These are phyloP conservation scores for Galago senegalensis DNA, from an alignment of 2,797 vertebrate species.

Conservation along the genomic window DNA sequence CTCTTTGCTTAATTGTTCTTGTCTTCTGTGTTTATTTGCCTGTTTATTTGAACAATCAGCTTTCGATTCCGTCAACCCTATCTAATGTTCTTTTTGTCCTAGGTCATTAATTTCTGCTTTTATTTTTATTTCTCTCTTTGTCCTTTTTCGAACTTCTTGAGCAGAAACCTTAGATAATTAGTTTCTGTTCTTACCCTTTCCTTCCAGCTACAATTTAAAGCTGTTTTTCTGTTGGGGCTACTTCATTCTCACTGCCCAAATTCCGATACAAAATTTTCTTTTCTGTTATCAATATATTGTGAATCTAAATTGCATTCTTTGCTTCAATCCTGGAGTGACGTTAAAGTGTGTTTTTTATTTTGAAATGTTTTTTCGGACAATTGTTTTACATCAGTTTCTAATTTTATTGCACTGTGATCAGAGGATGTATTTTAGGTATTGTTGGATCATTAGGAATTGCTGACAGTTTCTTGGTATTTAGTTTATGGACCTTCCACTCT, in stretches of 20 bases:
- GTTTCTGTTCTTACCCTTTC: background rate
- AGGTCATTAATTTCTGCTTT: slow-evolving; percentile 49
- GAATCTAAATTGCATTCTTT: background rate
- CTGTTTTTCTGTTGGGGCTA: background rate
- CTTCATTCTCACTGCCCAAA: background rate
- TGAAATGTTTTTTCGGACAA: background rate
- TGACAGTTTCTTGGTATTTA: background rate
- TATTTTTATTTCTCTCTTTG: slow-evolving; percentile 30
- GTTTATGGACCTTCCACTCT: background rate
- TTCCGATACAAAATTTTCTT: background rate
- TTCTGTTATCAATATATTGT: background rate
- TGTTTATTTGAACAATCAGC: slow-evolving; percentile 34
- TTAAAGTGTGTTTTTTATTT: slow-evolving; percentile 24
- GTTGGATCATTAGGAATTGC: background rate
- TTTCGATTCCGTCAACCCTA: slow-evolving; percentile 48
- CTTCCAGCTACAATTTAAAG: background rate
- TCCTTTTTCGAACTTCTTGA: slow-evolving; percentile 19
- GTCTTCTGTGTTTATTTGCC: background rate
- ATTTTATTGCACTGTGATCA: background rate
- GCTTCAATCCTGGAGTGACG: background rate
- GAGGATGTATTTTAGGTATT: background rate
- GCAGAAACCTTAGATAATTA: slow-evolving; percentile 28
- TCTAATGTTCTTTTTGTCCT: slow-evolving; percentile 12
- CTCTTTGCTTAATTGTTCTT: background rate
- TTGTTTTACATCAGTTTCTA: background rate